A percentile compares a stretch with the other conserved stretches of the same genome.
Evolutionary conservation across 1,140 invertebrate genomes (phyloP).

Genomic region (Paraescarpia echinospica): DNA sequence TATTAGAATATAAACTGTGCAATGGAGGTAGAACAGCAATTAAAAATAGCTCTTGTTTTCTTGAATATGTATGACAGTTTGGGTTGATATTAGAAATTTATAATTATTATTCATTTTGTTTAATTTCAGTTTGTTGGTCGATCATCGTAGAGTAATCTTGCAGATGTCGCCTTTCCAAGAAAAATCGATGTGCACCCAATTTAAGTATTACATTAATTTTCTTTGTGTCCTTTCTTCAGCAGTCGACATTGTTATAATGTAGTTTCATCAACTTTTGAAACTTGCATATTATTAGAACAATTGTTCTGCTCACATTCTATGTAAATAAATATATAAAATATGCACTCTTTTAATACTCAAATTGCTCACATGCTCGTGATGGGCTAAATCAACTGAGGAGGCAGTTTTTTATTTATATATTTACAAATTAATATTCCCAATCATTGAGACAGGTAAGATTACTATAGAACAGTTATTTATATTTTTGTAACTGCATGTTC

Average conservation of each 20-base stretch:
- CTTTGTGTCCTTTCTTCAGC: background rate
- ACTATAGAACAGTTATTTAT: too few species aligned
- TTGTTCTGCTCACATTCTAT: background rate
- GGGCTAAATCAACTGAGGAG: too few species aligned
- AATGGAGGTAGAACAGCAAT: background rate
- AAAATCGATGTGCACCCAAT: background rate
- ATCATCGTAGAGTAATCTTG: background rate
- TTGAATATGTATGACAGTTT: too few species aligned
- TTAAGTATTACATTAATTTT: background rate
- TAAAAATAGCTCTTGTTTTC: background rate
- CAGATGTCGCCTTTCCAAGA: background rate
- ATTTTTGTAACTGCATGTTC: too few species aligned
- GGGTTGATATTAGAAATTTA: background rate
- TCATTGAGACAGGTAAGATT: too few species aligned
- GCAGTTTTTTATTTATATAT: too few species aligned
- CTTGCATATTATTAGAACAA: background rate
- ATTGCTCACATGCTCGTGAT: too few species aligned
- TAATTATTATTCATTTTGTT: background rate
- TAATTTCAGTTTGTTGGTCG: background rate
- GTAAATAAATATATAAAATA: too few species aligned
- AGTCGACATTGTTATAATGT: too few species aligned
- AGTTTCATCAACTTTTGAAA: background rate
- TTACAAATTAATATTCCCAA: too few species aligned
- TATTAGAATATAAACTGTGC: background rate
- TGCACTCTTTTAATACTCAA: too few species aligned